Conservation (phyloP, 2,797 vertebrate species). For the Merluccius polli region DNA sequence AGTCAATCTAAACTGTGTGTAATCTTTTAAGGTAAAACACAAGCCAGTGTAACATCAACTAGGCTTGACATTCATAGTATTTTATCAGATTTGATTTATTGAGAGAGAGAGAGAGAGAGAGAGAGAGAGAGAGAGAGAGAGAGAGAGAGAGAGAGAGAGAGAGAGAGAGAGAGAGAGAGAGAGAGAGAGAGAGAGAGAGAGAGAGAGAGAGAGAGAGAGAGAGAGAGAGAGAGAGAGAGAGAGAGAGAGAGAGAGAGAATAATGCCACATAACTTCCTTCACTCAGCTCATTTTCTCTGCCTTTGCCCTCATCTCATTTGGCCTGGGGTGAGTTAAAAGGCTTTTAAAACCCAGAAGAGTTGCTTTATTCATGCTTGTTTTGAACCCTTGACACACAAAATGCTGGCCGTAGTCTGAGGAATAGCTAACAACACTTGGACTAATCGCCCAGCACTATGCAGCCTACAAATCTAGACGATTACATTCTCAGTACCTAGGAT, state of each 20-base stretch:
- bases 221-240: conserved; percentile 25
- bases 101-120: no score
- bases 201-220: background rate
- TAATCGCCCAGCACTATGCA: background rate
- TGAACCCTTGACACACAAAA: background rate
- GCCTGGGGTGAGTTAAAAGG: background rate
- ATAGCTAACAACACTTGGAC: background rate
- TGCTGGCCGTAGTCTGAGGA: background rate
- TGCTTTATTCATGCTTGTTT: background rate
- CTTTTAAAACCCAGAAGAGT: background rate
- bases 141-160: no score
- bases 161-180: no score
- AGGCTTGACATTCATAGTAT: no score
- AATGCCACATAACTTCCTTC: conserved; percentile 58
- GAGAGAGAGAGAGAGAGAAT: conserved; percentile 27
- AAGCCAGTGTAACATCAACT: no score
- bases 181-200: no score
- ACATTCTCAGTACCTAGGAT: background rate
- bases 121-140: no score
- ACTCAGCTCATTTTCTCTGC: conserved; percentile 1
- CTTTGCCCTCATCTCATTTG: background rate
- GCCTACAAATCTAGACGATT: background rate
- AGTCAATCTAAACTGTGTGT: no score
- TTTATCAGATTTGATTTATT: no score
- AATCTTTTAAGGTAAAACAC: no score